Evolutionary conservation across 2,113 vertebrate species (phyloP).

Genomic region (Salminus brasiliensis): DNA sequence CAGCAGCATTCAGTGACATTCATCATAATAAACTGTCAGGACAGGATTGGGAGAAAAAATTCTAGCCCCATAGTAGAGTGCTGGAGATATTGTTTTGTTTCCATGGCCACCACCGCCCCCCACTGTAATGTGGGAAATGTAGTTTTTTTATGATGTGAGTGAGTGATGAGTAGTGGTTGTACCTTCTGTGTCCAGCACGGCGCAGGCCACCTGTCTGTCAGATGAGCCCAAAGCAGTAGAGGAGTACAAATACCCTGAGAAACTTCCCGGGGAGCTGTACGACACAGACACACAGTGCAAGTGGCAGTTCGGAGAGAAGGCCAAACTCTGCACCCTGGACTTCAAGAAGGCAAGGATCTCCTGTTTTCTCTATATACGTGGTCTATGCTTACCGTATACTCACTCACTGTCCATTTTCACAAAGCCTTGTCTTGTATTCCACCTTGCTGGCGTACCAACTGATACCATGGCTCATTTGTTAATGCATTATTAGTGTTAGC

Average conservation of each 20-base stretch:
- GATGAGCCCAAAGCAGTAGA: conserved; percentile 81
- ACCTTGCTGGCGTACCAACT: too few species aligned
- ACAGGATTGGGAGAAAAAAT: conserved; percentile 56
- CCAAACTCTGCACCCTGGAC: conserved; percentile 87
- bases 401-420: too few species aligned
- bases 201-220: conserved; percentile 85
- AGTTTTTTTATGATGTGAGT: conserved; percentile 34
- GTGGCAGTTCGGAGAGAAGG: conserved; percentile 92
- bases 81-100: conserved; percentile 64
- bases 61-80: conserved; percentile 52
- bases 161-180: conserved; percentile 28
- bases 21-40: conserved; percentile 64
- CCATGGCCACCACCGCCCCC: conserved; percentile 61
- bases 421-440: too few species aligned
- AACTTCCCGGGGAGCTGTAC: conserved; percentile 87
- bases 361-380: not conserved
- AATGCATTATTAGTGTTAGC: too few species aligned
- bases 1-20: conserved; percentile 58
- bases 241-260: conserved; percentile 85
- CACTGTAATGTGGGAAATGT: conserved; percentile 27
- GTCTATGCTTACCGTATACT: not conserved
- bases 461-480: too few species aligned
- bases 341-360: conserved; percentile 83
- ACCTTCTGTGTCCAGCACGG: conserved; percentile 71
- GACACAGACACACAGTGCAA: conserved; percentile 90